Base-by-base conservation (phyloP, 2,888 invertebrate species). In the Parasteatoda lunata region DNA sequence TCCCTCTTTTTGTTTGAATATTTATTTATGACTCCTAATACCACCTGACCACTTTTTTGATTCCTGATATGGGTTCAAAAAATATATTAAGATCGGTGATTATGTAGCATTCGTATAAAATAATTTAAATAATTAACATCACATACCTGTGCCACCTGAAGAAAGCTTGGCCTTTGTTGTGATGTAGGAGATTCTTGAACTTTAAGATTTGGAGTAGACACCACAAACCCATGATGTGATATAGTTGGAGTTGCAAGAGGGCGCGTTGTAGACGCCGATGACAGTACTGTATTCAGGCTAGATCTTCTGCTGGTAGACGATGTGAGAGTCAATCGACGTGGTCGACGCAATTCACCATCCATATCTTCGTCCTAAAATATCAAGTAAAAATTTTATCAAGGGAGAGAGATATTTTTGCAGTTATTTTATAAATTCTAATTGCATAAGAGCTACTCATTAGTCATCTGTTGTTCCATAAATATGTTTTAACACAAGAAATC, bases 351-450 rank as follows among this genome's bases (percentile, higher is more conserved):
- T 84, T 91, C 91, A 3, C 91, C 92, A 59, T 91, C 91, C 84
- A 91, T 89, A 85, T 92, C 92, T 76, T 91, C 92, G 65, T 91
- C 91, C 90, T 91, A 81, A 9, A 84, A 80, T n/a, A 59, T 59
- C 8, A 8, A 59, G 30, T 30, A 30, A 30, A 30, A 30, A 30
- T 30, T 30, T 30, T 30, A 30, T 30, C 30, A 30, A 30, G 30
- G 30, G 30, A 30, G 2, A 30, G 30, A 30, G 30, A 30, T 30
- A 30, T 30, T 30, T 30, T 30, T 30, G 30, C 30, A 30, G 30
- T 30, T 30, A 30, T 30, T 30, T 30, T 30, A 30, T 30, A 30
- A 30, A 30, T 30, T 30, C 30, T 30, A 30, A 30, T 30, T 30
- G 30, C 30, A 30, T 30, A 30, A 30, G 30, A 30, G 30, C 30